phyloP scores from a whole-genome alignment of 2,113 vertebrate species.

The Turdus rufiventris region DNA sequence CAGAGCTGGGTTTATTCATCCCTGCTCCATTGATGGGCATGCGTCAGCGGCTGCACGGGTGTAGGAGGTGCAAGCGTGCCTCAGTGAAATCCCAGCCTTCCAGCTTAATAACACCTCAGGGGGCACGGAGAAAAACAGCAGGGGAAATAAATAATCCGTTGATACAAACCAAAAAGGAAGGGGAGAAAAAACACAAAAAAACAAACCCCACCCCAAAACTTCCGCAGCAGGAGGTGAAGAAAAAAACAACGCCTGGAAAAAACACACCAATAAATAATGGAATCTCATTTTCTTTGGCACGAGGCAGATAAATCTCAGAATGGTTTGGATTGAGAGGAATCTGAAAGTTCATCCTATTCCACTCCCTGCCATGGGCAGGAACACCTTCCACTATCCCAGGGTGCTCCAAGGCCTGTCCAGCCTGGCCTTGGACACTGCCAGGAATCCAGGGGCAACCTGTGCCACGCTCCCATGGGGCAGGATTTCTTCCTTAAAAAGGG shows the following conservation, averaged over 20 bases:
- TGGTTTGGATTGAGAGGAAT: background rate
- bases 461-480: background rate
- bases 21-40: background rate
- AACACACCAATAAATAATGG: background rate
- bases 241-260: background rate
- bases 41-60: slow-evolving; percentile 1
- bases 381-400: background rate
- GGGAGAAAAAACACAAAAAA: background rate
- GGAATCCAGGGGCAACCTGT: background rate
- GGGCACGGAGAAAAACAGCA: background rate
- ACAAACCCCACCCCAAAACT: background rate
- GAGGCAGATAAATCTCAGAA: background rate
- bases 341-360: background rate
- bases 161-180: background rate
- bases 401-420: fast-evolving
- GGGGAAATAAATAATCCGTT: background rate
- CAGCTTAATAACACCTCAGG: slow-evolving; percentile 23
- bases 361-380: background rate
- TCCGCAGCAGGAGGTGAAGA: background rate
- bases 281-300: background rate
- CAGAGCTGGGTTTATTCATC: slow-evolving; percentile 38
- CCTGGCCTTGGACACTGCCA: background rate
- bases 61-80: slow-evolving; percentile 47
- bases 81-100: slow-evolving; percentile 28
- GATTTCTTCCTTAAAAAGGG: background rate